Conservation (phyloP, 1,140 invertebrate species). For the Acromyrmex echinatior region DNA sequence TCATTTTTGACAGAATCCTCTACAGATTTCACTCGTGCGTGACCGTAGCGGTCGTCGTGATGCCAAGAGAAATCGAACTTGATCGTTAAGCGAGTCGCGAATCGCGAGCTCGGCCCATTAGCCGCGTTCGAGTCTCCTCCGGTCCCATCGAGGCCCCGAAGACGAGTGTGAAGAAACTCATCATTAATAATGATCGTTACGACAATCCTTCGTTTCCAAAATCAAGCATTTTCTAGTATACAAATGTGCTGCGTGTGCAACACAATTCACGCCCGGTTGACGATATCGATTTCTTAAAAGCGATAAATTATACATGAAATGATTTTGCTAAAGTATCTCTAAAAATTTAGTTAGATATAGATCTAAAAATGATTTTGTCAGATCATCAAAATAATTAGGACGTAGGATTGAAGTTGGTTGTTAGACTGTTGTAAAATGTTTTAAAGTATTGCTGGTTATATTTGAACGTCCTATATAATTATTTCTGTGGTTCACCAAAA, state of each 20-base stretch:
- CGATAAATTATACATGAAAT: background rate
- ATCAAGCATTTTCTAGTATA: background rate
- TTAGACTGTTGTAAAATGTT: too few relatives aligned
- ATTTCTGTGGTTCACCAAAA: too few relatives aligned
- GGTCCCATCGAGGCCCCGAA: background rate
- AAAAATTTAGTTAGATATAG: too few relatives aligned
- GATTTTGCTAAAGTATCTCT: too few relatives aligned
- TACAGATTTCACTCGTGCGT: constrained; percentile 80
- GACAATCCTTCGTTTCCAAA: background rate
- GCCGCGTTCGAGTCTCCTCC: constrained; percentile 78
- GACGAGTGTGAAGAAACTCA: background rate
- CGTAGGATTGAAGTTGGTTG: too few relatives aligned
- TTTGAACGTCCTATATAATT: too few relatives aligned
- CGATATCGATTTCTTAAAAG: background rate
- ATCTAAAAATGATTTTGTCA: too few relatives aligned
- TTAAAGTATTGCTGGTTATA: too few relatives aligned
- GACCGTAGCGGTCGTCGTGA: constrained; percentile 73
- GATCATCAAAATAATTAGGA: too few relatives aligned
- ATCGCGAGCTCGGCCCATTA: constrained; percentile 81
- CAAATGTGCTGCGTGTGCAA: background rate
- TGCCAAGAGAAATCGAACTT: constrained; percentile 85
- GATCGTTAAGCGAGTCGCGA: constrained; percentile 84
- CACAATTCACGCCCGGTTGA: too few relatives aligned
- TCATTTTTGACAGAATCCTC: constrained; percentile 78
- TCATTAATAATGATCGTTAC: constrained; percentile 10